Evolutionary conservation across 2,113 vertebrate species (phyloP).

Genomic region (Promerops cafer): DNA sequence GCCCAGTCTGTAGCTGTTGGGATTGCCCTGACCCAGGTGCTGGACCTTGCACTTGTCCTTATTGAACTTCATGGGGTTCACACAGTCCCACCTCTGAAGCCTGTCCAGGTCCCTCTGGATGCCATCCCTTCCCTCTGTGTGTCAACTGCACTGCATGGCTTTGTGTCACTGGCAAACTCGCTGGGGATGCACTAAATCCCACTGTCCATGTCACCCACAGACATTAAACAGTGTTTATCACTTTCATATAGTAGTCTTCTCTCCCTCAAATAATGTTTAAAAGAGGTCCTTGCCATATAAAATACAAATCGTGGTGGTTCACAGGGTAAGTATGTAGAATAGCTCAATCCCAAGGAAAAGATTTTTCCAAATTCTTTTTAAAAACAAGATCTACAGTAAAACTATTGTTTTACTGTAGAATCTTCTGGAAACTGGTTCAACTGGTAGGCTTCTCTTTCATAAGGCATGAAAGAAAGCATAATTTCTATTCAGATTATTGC

Average conservation of each 20-base stretch:
- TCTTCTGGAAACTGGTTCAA: not conserved
- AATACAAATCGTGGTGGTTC: not conserved
- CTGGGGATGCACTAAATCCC: not conserved
- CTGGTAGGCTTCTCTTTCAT: not conserved
- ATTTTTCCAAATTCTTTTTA: not conserved
- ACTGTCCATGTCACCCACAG: not conserved
- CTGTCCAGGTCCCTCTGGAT: not conserved
- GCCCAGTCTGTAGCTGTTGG: not conserved
- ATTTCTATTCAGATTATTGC: not conserved
- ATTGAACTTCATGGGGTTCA: not conserved
- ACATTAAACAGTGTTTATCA: not conserved
- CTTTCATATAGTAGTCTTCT: not conserved
- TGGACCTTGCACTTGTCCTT: not conserved
- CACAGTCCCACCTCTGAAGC: not conserved
- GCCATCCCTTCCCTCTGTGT: not conserved
- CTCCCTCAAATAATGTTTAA: not conserved
- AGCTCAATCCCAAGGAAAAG: not conserved
- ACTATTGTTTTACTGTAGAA: not conserved
- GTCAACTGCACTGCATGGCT: not conserved
- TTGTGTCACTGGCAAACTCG: not conserved
- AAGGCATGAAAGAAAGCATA: not conserved
- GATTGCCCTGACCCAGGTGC: not conserved
- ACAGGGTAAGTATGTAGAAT: not conserved
- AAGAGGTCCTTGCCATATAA: not conserved
- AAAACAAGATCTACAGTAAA: not conserved